Percentiles rank a stretch among this genome's conserved stretches.
phyloP scores from a whole-genome alignment of 2,113 vertebrate genomes.

The Ptychochromis oligacanthus region DNA sequence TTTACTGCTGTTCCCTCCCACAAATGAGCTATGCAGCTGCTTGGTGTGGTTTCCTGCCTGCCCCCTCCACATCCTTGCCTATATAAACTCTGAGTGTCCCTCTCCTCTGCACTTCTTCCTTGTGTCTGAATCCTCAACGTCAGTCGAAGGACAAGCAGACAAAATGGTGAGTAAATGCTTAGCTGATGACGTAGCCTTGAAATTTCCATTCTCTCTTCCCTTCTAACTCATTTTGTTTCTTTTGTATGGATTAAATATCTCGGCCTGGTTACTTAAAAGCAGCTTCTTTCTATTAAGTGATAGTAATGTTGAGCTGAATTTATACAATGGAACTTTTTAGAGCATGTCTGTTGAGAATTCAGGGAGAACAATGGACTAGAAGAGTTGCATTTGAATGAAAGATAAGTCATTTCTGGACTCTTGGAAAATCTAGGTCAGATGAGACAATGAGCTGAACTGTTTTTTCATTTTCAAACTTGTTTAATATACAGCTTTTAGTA shows the following conservation, averaged over 20 bases:
- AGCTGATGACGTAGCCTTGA: conserved; percentile 46
- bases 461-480: not conserved
- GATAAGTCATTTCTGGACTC: not conserved
- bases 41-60: conserved; percentile 61
- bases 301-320: not conserved
- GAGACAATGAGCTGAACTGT: not conserved
- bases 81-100: conserved; percentile 73
- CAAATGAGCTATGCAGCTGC: conserved; percentile 61
- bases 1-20: conserved; percentile 34
- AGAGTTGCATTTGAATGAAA: not conserved
- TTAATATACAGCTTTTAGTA: not conserved
- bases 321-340: conserved; percentile 14
- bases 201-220: not conserved
- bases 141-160: conserved; percentile 77
- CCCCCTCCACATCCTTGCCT: conserved; percentile 66
- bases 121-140: conserved; percentile 80
- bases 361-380: not conserved
- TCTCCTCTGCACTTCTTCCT: conserved; percentile 71
- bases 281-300: not conserved
- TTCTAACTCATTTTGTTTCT: not conserved
- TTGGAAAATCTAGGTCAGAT: conserved; percentile 25
- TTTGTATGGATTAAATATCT: not conserved
- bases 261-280: not conserved
- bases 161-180: conserved; percentile 81
- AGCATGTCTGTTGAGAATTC: not conserved